Evolutionary conservation across 2,113 vertebrate species (phyloP).

Genomic region (Malaclemys terrapin): DNA sequence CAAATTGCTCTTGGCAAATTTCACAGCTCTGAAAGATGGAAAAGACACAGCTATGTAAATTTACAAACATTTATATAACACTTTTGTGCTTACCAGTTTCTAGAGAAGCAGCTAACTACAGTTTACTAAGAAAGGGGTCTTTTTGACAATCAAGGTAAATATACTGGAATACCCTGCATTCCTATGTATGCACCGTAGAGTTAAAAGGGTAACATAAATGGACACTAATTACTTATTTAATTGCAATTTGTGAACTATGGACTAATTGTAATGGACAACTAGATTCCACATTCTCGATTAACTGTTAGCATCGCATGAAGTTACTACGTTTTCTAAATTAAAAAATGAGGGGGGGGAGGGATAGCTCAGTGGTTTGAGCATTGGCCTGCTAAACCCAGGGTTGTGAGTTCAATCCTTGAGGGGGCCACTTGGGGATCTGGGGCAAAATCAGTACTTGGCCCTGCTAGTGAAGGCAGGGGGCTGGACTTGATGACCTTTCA

Average conservation of each 20-base stretch:
- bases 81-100: background rate
- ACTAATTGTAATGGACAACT: background rate
- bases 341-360: too few relatives aligned
- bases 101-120: background rate
- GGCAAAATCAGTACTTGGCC: too few relatives aligned
- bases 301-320: background rate
- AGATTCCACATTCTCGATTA: background rate
- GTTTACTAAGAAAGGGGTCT: background rate
- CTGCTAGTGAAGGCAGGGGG: too few relatives aligned
- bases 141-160: background rate
- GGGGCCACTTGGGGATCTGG: too few relatives aligned
- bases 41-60: constrained; percentile 24
- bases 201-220: background rate
- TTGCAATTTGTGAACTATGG: background rate
- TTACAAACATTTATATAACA: background rate
- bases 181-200: background rate
- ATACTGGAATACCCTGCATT: background rate
- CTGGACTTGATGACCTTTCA: too few relatives aligned
- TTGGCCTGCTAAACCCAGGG: too few relatives aligned
- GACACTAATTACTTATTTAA: background rate
- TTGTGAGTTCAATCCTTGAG: too few relatives aligned
- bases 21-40: constrained; percentile 89
- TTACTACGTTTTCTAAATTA: background rate
- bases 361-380: too few relatives aligned
- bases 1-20: constrained; percentile 97